phyloP scores from a whole-genome alignment of 2,113 vertebrate genomes.

The Hippopotamus amphibius region DNA sequence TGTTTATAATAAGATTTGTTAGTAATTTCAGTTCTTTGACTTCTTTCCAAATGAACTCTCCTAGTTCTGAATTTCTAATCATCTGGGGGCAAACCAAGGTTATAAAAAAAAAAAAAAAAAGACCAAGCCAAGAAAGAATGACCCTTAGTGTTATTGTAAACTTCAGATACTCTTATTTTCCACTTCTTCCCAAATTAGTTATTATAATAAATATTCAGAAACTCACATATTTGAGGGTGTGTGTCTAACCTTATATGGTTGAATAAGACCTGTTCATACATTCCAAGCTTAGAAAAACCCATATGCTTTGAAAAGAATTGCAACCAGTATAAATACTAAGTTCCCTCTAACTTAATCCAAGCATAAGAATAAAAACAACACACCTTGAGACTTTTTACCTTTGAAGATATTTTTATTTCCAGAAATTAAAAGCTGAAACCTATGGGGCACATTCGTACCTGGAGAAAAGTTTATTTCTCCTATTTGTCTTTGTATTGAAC shows the following conservation, averaged over 20 bases:
- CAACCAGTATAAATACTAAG: neutral
- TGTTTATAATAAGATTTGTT: conserved; percentile 12
- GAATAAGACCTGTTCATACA: neutral
- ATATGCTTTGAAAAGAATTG: neutral
- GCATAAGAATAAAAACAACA: neutral
- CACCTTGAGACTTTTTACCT: neutral
- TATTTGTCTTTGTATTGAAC: neutral
- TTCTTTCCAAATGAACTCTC: neutral
- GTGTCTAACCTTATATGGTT: neutral
- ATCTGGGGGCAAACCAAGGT: neutral
- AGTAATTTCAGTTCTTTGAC: neutral
- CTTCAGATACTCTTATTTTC: neutral
- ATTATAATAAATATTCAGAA: neutral
- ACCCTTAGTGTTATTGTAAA: neutral
- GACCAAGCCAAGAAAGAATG: neutral
- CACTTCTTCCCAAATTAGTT: neutral
- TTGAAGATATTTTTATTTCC: conserved; percentile 25
- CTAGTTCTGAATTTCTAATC: neutral
- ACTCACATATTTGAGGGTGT: neutral
- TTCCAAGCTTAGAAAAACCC: neutral
- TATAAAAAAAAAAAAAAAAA: neutral
- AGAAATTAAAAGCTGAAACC: neutral
- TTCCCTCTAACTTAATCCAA: conserved; percentile 14
- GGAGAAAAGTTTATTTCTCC: neutral
- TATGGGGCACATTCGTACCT: neutral